Percentiles rank a stretch among this genome's conserved stretches.
These are phyloP conservation scores for Xestia c-nigrum DNA, from an alignment of 2,888 invertebrate genomes.

Conservation along the genomic window DNA sequence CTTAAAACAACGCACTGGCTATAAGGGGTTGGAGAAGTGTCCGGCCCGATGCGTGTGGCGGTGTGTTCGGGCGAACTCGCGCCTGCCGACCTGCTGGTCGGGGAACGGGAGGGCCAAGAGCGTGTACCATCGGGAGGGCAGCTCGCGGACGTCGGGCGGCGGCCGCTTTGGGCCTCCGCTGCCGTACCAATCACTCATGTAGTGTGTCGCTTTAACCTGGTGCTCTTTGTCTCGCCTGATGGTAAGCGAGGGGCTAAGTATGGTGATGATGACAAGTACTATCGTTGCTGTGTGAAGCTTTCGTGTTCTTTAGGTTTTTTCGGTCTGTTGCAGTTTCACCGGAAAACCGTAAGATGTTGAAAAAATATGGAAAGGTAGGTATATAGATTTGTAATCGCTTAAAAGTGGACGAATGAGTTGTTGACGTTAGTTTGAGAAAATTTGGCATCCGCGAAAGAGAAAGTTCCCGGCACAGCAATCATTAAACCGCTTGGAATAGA, in stretches of 20 bases:
- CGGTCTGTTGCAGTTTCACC: background rate
- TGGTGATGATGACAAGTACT: background rate
- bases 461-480: background rate
- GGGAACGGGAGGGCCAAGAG: slow-evolving; percentile 97
- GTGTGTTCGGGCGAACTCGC: slow-evolving; percentile 95
- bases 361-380: background rate
- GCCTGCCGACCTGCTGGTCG: slow-evolving; percentile 97
- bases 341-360: background rate
- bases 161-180: slow-evolving; percentile 81
- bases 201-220: slow-evolving; percentile 53
- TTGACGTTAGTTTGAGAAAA: background rate
- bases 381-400: background rate
- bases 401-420: background rate
- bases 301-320: background rate
- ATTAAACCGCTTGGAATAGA: background rate
- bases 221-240: slow-evolving; percentile 45
- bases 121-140: slow-evolving; percentile 97
- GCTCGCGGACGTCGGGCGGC: slow-evolving; percentile 88
- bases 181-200: slow-evolving; percentile 64
- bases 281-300: background rate
- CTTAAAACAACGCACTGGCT: slow-evolving; percentile 88
- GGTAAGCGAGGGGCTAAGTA: slow-evolving; percentile 45
- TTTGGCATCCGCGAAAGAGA: background rate
- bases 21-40: slow-evolving; percentile 96
- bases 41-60: slow-evolving; percentile 94